These are phyloP conservation scores for Limanda limanda DNA, from an alignment of 2,113 vertebrate species.

Conservation along the genomic window DNA sequence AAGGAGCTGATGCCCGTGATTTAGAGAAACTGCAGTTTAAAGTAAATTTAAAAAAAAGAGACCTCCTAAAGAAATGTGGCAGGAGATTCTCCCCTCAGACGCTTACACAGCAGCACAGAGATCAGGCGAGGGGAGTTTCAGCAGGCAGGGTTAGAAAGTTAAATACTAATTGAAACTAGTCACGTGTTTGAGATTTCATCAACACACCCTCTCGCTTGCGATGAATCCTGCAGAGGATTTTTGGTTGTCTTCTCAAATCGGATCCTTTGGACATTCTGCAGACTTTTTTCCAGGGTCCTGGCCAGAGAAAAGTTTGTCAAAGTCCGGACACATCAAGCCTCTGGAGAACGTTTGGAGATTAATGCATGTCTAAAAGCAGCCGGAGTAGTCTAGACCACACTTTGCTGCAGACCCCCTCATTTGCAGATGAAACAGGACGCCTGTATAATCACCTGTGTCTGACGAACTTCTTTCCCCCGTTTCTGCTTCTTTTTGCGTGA, in stretches of 20 bases:
- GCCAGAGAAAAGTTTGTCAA: background rate
- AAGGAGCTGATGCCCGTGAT: background rate
- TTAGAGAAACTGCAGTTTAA: conserved; percentile 16
- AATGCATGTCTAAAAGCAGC: background rate
- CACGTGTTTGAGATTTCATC: too few species aligned
- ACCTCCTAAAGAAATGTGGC: background rate
- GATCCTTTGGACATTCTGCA: background rate
- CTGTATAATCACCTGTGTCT: conserved; percentile 51
- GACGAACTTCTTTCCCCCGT: conserved; percentile 23
- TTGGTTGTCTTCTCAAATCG: too few species aligned
- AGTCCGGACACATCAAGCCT: background rate
- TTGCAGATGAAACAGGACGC: conserved; percentile 50
- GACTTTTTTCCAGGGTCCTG: background rate
- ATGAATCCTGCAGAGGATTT: too few species aligned
- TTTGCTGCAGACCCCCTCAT: conserved; percentile 24
- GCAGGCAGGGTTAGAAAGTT: too few species aligned
- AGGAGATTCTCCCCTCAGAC: too few species aligned
- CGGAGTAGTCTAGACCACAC: background rate
- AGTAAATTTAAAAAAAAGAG: conserved; percentile 13
- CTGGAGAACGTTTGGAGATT: background rate
- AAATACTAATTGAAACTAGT: too few species aligned
- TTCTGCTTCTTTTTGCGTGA: conserved; percentile 30
- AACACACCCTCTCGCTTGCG: too few species aligned
- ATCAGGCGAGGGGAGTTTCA: too few species aligned
- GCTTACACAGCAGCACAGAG: too few species aligned